These are phyloP conservation scores for Hippocampus mohnikei DNA, from an alignment of 2,113 vertebrate genomes.

Conservation along the genomic window DNA sequence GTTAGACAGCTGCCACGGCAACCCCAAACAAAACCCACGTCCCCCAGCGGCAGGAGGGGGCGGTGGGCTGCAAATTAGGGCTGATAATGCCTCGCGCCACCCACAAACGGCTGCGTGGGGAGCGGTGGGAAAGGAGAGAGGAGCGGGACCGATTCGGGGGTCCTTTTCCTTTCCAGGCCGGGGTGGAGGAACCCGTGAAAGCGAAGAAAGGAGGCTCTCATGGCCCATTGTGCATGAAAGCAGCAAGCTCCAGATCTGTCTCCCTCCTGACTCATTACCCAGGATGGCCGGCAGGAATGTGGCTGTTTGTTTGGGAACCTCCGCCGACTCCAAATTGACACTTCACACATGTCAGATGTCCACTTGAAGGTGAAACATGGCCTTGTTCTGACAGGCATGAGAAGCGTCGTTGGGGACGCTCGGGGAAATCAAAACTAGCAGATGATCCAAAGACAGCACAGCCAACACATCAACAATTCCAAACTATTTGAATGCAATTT, in stretches of 20 bases:
- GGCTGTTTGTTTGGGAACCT: constrained; percentile 47
- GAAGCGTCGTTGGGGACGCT: neutral
- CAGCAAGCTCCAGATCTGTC: constrained; percentile 48
- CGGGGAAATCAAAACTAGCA: neutral
- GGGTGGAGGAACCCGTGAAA: constrained; percentile 63
- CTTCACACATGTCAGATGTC: constrained; percentile 17
- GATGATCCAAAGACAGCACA: neutral
- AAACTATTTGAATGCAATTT: neutral
- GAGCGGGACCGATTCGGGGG: constrained; percentile 50
- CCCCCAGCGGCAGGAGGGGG: constrained; percentile 24
- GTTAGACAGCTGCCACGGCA: constrained; percentile 51
- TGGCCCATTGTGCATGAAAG: constrained; percentile 64
- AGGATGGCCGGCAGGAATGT: constrained; percentile 42
- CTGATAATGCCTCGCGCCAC: constrained; percentile 68
- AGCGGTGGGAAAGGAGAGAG: constrained; percentile 69
- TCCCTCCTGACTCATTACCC: constrained; percentile 43
- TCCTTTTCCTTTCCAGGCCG: constrained; percentile 51
- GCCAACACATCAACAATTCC: neutral
- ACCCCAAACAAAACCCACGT: constrained; percentile 36
- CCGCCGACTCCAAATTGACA: constrained; percentile 29
- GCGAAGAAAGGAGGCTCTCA: constrained; percentile 66
- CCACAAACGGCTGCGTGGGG: constrained; percentile 64
- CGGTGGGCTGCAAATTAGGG: constrained; percentile 53
- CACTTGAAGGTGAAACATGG: neutral
- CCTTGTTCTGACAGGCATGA: neutral